Conservation (phyloP, 2,888 invertebrate genomes). For the Uropetala carovei region DNA sequence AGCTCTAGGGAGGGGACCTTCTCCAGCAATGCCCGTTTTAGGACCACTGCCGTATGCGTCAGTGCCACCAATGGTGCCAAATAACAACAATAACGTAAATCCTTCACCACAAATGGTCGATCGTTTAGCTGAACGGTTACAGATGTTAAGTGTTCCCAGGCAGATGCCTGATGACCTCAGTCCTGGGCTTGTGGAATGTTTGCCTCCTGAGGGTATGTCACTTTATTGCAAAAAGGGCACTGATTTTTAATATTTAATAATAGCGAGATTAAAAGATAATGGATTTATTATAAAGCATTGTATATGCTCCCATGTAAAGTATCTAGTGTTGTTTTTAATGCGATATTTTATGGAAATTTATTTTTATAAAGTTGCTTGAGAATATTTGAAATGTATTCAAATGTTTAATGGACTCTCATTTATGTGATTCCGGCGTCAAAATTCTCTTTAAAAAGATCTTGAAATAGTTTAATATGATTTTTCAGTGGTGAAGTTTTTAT, state of each 20-base stretch:
- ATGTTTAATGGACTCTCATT: too few species aligned
- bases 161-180: slow-evolving; percentile 78
- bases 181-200: slow-evolving; percentile 82
- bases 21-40: slow-evolving; percentile 67
- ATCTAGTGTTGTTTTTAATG: not conserved
- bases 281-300: too few species aligned
- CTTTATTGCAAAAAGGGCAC: not conserved
- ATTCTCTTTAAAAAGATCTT: too few species aligned
- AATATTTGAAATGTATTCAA: not conserved
- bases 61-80: slow-evolving; percentile 67
- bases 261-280: too few species aligned
- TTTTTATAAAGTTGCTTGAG: not conserved
- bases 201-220: slow-evolving; percentile 83
- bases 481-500: too few species aligned
- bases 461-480: too few species aligned
- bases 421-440: too few species aligned
- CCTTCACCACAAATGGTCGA: slow-evolving; percentile 76
- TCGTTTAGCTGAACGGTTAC: slow-evolving; percentile 74
- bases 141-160: slow-evolving; percentile 75
- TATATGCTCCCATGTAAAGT: not conserved
- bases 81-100: slow-evolving; percentile 70
- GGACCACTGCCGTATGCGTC: slow-evolving; percentile 69
- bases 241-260: not conserved
- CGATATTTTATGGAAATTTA: too few species aligned
- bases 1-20: slow-evolving; percentile 68